A percentile compares a stretch with the other conserved stretches of the same genome.
Evolutionary conservation across 1,140 invertebrate species (phyloP).

Genomic region (Drosophila mauritiana): DNA sequence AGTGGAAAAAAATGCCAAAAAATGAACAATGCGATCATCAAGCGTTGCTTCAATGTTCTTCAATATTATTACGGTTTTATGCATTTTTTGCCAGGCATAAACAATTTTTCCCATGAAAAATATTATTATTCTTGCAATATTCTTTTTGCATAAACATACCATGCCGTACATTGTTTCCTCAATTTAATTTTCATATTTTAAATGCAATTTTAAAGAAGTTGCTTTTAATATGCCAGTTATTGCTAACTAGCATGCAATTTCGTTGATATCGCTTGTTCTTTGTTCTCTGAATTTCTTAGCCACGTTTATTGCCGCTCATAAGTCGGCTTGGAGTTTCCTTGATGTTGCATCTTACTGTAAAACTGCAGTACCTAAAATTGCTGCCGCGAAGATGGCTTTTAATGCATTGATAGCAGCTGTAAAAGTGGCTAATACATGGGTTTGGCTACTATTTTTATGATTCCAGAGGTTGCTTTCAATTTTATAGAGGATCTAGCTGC

Average conservation of each 20-base stretch:
- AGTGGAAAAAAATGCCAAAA: background rate
- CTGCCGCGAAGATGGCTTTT: slow-evolving; percentile 17
- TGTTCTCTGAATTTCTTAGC: slow-evolving; percentile 5
- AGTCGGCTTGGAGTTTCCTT: background rate
- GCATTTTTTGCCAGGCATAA: background rate
- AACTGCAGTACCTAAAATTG: background rate
- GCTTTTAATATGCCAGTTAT: no score
- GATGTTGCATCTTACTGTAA: slow-evolving; percentile 8
- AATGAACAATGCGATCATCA: background rate
- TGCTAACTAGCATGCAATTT: no score
- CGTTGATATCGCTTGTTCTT: background rate
- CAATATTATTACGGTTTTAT: background rate
- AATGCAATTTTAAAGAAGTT: background rate
- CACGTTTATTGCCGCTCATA: slow-evolving; percentile 22
- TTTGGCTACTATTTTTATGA: slow-evolving; percentile 6
- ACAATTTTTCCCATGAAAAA: background rate
- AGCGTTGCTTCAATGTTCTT: background rate
- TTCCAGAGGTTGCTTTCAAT: background rate
- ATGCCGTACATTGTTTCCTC: no score
- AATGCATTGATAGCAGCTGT: slow-evolving; percentile 27
- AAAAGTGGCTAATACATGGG: slow-evolving; percentile 12
- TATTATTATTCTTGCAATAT: no score
- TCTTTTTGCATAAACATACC: no score
- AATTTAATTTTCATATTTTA: background rate
- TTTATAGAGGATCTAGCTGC: background rate